Base-by-base conservation (phyloP, 2,888 invertebrate species). In the Ecliptopera silaceata region DNA sequence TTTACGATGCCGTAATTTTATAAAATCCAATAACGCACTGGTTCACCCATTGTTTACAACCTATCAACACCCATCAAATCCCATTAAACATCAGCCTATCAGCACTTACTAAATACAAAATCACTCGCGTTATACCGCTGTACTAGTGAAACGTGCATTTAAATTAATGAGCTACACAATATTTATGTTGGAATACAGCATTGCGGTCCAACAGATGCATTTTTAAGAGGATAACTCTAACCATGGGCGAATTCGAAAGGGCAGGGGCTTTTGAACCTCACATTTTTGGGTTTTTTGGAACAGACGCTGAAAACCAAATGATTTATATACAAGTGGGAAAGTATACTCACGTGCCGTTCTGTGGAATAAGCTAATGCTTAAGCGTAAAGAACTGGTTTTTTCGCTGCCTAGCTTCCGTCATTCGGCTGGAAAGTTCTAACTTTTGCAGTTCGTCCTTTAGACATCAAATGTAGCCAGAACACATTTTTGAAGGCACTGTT, bases 121-220 rank as follows among this genome's bases (percentile, higher is more conserved):
- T 49, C 45, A 50, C 29, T 49, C 12, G 17, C 15, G 31, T 46
- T 22, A 29, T 34, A 57, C 38, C 18, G 29, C n/a, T n/a, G n/a
- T n/a, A n/a, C n/a, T n/a, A 36, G 32, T 13, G 36, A 45, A 45
- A 51, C 43, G 43, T 43, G 17, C 54, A 54, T 59, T 54, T 50
- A 59, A 54, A 59, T 59, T 38, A 54, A 59, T 59, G 59, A 55
- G 46, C 36, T 31, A 26, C 38, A 56, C 54, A 72, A 74, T 80
- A 79, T 82, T 79, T 71, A 82, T 72, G 76, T 65, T 53, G 55
- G 58, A 63, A 50, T 64, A 66, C 61, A 59, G 53, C 49, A 47
- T 38, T 58, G 61, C 56, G 65, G 68, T 63, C 34, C 58, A 20
- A 20, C 47, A 26, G 39, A 65, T 75, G 70, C 72, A 74, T 73